A percentile compares a stretch with the other conserved stretches of the same genome.
Conservation (phyloP, 2,113 vertebrate species). For the Istiophorus platypterus region DNA sequence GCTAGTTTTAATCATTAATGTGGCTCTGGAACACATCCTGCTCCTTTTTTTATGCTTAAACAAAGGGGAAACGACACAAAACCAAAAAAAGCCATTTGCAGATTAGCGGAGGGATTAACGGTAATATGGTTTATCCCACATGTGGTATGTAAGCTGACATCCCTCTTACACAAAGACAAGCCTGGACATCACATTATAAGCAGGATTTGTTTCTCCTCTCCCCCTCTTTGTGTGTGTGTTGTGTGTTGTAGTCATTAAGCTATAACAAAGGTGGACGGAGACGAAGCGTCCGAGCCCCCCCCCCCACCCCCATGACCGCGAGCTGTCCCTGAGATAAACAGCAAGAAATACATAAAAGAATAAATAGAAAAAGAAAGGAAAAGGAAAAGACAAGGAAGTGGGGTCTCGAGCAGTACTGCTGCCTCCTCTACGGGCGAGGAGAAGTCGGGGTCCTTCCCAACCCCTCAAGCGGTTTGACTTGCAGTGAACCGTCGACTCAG, state of each 20-base stretch:
- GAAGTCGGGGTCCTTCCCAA: no score
- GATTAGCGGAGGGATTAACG: slow-evolving; percentile 80
- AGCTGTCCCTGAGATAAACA: slow-evolving; percentile 18
- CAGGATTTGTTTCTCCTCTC: slow-evolving; percentile 68
- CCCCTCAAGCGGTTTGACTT: no score
- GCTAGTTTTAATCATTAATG: slow-evolving; percentile 79
- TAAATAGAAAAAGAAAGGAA: neutral
- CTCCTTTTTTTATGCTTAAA: slow-evolving; percentile 63
- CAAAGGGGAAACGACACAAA: slow-evolving; percentile 69
- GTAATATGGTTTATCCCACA: slow-evolving; percentile 82
- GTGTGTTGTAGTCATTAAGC: slow-evolving; percentile 59
- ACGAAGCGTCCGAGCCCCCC: neutral
- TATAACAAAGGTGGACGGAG: slow-evolving; percentile 49
- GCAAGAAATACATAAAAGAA: neutral
- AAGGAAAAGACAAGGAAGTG: no score
- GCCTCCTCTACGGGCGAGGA: no score
- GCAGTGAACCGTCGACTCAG: slow-evolving; percentile 40
- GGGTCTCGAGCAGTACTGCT: no score
- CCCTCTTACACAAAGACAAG: slow-evolving; percentile 72
- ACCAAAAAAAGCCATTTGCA: slow-evolving; percentile 74
- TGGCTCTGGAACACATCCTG: slow-evolving; percentile 73
- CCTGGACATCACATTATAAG: slow-evolving; percentile 72
- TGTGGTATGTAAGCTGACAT: slow-evolving; percentile 77
- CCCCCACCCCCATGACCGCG: no score
- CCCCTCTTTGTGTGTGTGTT: slow-evolving; percentile 55